These are phyloP conservation scores for Procambarus virginalis DNA, from an alignment of 1,140 invertebrate genomes.

Conservation along the genomic window DNA sequence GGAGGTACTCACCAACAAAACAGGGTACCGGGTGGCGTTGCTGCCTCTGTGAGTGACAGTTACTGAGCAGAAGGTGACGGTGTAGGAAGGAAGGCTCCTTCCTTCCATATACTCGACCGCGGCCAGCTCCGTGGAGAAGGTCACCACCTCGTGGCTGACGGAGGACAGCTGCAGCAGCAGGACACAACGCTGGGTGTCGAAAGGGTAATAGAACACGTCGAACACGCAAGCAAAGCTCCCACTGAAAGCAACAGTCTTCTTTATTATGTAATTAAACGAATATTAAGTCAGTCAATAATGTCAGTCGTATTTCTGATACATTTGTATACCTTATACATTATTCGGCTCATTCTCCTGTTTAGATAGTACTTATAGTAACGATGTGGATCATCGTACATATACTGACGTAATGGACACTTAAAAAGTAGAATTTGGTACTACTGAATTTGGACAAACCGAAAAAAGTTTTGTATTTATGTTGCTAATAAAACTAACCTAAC, in stretches of 20 bases:
- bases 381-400: no score
- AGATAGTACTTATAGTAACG: no score
- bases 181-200: constrained; percentile 39
- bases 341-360: no score
- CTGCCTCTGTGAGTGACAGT: not conserved
- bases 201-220: constrained; percentile 53
- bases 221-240: constrained; percentile 51
- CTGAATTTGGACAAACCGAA: no score
- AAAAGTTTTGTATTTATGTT: no score
- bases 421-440: no score
- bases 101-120: not conserved
- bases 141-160: constrained; percentile 35
- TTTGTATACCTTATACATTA: no score
- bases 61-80: constrained; percentile 18
- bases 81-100: not conserved
- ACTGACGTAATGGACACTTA: no score
- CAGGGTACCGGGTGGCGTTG: not conserved
- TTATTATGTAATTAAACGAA: no score
- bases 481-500: no score
- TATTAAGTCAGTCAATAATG: no score
- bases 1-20: not conserved
- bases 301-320: no score
- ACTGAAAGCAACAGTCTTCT: not conserved
- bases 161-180: constrained; percentile 39
- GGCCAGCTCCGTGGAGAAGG: not conserved